Evolutionary conservation across 2,797 vertebrate species (phyloP), one percentile per base, ranked within the genome.

Genomic region (Onychomys leucogaster): DNA sequence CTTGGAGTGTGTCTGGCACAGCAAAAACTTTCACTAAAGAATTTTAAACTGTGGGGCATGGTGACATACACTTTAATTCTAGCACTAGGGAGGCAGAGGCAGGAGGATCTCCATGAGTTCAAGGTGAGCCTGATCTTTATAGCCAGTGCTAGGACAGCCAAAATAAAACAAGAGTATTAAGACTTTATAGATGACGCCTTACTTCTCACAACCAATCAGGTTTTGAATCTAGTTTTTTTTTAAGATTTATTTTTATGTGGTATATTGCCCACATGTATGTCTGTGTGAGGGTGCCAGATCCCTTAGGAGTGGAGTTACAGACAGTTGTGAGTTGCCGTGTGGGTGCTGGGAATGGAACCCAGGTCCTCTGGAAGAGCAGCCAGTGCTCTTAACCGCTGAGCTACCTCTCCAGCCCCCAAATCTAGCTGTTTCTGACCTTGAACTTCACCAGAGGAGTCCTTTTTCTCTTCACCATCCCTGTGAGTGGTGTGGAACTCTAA

Each of bases 151-250:
- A 86, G 43, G 4, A 69, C 6, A 86, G 32, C 21, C 9, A 61
- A 63, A 81, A 57, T 69, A 52, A 83, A 61, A 12, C 32, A 69
- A 69, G 4, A 52, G 16, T 41, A 49, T 14, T 87, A 63, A 52
- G 52, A 32, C 52, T 78, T 43, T 21, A 10, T 41, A 16, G 27
- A 80, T 65, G 55, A 65, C 46, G n/a, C 23, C n/a, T 91, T 41
- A 82, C 19, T 16, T 93, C 57, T 87, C 63, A 73, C 4, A 37
- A 46, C 6, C 27, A 37, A 41, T 61, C 41, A 8, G 23, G 49
- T 96, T 93, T 73, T 86, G 80, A 96, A 46, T 52, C 14, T 19
- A 90, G 13, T 67, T 65, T 25, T 13, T 67, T 67, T 43, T 75
- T 11, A 75, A 43, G 21, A 25, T 43, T 13, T 27, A 75, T 25